These are phyloP conservation scores for Urocolius indicus DNA, from an alignment of 2,113 vertebrate genomes.

Conservation along the genomic window DNA sequence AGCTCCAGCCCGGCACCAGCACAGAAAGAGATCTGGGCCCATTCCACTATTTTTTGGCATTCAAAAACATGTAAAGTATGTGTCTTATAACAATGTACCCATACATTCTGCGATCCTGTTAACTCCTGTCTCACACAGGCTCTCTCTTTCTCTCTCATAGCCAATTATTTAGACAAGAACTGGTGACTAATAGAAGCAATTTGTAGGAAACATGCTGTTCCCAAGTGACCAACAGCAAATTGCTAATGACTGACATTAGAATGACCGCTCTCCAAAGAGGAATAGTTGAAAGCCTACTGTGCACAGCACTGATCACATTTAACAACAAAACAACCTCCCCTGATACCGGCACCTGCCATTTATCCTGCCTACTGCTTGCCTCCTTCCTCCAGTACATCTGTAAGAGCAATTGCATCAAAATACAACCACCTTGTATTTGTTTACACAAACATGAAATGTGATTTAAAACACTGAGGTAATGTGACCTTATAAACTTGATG, in stretches of 20 bases:
- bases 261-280: not conserved
- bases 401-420: not conserved
- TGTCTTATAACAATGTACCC: not conserved
- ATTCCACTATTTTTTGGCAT: not conserved
- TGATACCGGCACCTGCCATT: slow-evolving; percentile 5
- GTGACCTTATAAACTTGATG: slow-evolving; percentile 12
- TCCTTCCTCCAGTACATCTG: not conserved
- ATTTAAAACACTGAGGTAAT: not conserved
- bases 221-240: slow-evolving; percentile 52
- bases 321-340: slow-evolving; percentile 1
- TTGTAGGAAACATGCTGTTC: slow-evolving; percentile 50
- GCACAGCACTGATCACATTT: slow-evolving; percentile 2
- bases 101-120: not conserved
- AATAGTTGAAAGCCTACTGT: slow-evolving; percentile 21
- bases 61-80: not conserved
- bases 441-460: not conserved
- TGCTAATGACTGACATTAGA: slow-evolving; percentile 48
- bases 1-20: not conserved
- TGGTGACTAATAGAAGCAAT: slow-evolving; percentile 54
- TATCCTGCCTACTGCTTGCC: not conserved
- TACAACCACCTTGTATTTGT: not conserved
- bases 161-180: slow-evolving; percentile 53
- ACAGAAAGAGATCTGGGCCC: not conserved
- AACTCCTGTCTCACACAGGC: not conserved
- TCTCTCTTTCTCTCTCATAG: not conserved